These are phyloP conservation scores for Octonoba sinensis DNA, from an alignment of 2,888 invertebrate genomes.

Conservation along the genomic window DNA sequence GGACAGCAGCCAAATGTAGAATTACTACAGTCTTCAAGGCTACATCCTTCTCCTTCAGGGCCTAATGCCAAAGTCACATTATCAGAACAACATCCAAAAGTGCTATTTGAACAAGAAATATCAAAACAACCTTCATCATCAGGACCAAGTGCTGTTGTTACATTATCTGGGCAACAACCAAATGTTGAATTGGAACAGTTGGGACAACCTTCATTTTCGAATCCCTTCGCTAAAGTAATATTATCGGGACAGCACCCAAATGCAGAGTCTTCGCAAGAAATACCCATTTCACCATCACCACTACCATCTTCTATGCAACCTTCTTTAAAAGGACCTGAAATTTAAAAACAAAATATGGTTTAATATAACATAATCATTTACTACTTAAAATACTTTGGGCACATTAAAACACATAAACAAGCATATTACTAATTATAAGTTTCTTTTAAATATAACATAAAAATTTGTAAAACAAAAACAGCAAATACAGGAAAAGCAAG, in stretches of 20 bases:
- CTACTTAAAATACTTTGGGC: neutral
- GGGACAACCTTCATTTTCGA: slow-evolving; percentile 65
- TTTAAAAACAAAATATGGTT: neutral
- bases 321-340: slow-evolving; percentile 30
- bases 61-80: slow-evolving; percentile 74
- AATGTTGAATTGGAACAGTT: slow-evolving; percentile 74
- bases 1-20: slow-evolving; percentile 77
- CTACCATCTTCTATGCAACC: slow-evolving; percentile 46
- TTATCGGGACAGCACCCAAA: slow-evolving; percentile 90
- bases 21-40: slow-evolving; percentile 36
- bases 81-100: slow-evolving; percentile 86
- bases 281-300: slow-evolving; percentile 30
- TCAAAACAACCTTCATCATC: slow-evolving; percentile 30
- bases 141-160: slow-evolving; percentile 82
- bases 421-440: neutral
- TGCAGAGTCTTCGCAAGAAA: slow-evolving; percentile 64
- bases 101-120: slow-evolving; percentile 65
- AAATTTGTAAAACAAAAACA: too few species aligned
- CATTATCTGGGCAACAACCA: slow-evolving; percentile 89
- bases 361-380: neutral
- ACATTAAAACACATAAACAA: neutral
- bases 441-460: neutral
- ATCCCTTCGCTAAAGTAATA: slow-evolving; percentile 68
- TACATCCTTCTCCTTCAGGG: slow-evolving; percentile 67
- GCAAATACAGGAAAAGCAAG: too few species aligned